Conservation (phyloP, 2,888 invertebrate species). For the Lasiommata megera region DNA sequence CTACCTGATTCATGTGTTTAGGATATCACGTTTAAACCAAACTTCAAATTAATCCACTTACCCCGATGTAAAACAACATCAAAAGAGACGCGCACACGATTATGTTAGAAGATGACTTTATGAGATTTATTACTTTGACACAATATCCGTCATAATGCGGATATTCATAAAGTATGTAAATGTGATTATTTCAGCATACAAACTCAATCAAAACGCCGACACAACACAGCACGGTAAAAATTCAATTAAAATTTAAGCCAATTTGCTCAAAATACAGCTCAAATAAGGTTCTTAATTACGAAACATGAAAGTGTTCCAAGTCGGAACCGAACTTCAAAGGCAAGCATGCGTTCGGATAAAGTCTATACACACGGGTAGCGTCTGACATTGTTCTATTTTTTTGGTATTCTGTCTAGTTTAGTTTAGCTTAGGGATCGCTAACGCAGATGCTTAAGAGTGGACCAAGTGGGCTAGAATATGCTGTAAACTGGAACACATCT, state of each 20-base stretch:
- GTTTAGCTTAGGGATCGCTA: no score
- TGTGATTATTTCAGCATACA: slow-evolving; percentile 22
- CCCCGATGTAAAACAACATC: background rate
- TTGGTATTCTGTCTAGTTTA: no score
- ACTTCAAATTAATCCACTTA: background rate
- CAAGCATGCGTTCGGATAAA: slow-evolving; percentile 50
- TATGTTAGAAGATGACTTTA: background rate
- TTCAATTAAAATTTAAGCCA: slow-evolving; percentile 28
- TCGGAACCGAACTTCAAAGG: slow-evolving; percentile 60
- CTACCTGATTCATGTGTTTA: no score
- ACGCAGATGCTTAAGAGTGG: no score
- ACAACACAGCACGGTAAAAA: slow-evolving; percentile 24
- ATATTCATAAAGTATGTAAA: slow-evolving; percentile 22
- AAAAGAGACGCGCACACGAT: background rate
- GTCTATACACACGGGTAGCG: background rate
- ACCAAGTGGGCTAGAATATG: no score
- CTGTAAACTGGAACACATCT: no score
- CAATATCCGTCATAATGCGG: slow-evolving; percentile 15
- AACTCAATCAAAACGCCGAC: slow-evolving; percentile 22
- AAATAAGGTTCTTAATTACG: slow-evolving; percentile 49
- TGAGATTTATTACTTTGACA: slow-evolving; percentile 18
- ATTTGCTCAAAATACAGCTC: slow-evolving; percentile 44
- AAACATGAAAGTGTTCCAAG: slow-evolving; percentile 47
- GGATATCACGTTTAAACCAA: no score
- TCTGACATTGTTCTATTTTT: background rate